phyloP scores from a whole-genome alignment of 1,140 invertebrate genomes.

The Aphelinus atriplicis region DNA sequence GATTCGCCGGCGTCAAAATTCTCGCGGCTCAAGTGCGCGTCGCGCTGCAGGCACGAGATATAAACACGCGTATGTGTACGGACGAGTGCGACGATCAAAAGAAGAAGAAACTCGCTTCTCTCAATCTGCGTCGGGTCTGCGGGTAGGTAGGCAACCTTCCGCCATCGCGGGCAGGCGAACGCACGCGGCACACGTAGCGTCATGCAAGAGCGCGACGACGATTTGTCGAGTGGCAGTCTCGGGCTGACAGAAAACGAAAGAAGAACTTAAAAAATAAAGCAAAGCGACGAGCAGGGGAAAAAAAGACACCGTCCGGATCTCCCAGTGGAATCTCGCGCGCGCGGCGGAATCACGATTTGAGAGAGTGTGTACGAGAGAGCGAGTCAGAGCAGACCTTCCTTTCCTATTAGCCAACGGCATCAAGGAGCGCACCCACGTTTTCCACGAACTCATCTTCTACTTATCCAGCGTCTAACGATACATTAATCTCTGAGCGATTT shows the following conservation, averaged over 20 bases:
- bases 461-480: too few relatives aligned
- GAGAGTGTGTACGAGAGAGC: slow-evolving; percentile 35
- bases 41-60: too few relatives aligned
- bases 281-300: too few relatives aligned
- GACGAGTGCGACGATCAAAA: too few relatives aligned
- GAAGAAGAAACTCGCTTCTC: too few relatives aligned
- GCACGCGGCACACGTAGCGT: background rate
- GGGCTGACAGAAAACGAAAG: background rate
- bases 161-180: background rate
- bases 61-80: too few relatives aligned
- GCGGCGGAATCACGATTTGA: slow-evolving; percentile 56
- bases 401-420: background rate
- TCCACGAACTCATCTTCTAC: slow-evolving; percentile 48
- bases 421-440: slow-evolving; percentile 54
- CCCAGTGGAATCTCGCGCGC: background rate
- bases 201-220: slow-evolving; percentile 16
- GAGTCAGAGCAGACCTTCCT: background rate
- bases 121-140: too few relatives aligned
- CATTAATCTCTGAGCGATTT: too few relatives aligned
- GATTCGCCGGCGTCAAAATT: too few relatives aligned
- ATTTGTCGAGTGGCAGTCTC: slow-evolving; percentile 15
- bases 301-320: background rate
- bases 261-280: background rate
- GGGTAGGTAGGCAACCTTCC: too few relatives aligned
- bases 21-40: too few relatives aligned